Percentiles rank a stretch among this genome's conserved stretches.
phyloP scores from a whole-genome alignment of 2,797 vertebrate genomes.

The Gadopsis marmoratus region DNA sequence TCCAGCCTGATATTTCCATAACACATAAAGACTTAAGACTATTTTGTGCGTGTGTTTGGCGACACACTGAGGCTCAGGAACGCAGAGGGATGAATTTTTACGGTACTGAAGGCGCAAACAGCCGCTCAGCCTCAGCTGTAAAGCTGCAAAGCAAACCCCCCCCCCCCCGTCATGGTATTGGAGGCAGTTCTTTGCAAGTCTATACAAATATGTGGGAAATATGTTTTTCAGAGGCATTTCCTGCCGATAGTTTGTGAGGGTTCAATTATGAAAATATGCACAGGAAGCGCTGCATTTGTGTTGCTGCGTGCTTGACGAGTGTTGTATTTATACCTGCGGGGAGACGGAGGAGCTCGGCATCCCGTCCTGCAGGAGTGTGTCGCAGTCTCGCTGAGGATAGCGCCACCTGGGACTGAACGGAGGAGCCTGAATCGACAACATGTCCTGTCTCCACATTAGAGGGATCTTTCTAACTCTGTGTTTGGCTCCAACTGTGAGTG shows the following conservation, averaged over 20 bases:
- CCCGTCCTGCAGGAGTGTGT: conserved; percentile 26
- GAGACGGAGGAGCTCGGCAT: conserved; percentile 12
- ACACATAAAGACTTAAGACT: background rate
- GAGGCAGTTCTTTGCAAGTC: rapidly evolving
- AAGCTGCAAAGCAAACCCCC: no score
- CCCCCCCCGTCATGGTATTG: rapidly evolving
- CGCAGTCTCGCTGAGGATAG: conserved; percentile 11
- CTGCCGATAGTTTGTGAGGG: rapidly evolving
- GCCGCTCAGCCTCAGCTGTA: background rate
- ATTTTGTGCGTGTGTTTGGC: conserved; percentile 14
- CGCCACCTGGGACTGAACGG: conserved; percentile 5
- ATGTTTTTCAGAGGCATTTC: background rate
- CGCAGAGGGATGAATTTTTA: background rate
- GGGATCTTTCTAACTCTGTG: conserved; percentile 62
- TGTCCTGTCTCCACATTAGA: conserved; percentile 57
- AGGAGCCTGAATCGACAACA: conserved; percentile 43
- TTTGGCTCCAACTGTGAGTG: conserved; percentile 76
- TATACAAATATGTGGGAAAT: no score
- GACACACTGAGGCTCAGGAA: conserved; percentile 17
- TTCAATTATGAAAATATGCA: conserved; percentile 51
- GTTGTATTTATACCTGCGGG: conserved; percentile 11
- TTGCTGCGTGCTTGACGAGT: rapidly evolving
- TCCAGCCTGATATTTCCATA: background rate
- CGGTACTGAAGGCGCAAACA: rapidly evolving
- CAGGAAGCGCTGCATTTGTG: background rate